phyloP scores from a whole-genome alignment of 2,797 vertebrate species.

The Acomys russatus region DNA sequence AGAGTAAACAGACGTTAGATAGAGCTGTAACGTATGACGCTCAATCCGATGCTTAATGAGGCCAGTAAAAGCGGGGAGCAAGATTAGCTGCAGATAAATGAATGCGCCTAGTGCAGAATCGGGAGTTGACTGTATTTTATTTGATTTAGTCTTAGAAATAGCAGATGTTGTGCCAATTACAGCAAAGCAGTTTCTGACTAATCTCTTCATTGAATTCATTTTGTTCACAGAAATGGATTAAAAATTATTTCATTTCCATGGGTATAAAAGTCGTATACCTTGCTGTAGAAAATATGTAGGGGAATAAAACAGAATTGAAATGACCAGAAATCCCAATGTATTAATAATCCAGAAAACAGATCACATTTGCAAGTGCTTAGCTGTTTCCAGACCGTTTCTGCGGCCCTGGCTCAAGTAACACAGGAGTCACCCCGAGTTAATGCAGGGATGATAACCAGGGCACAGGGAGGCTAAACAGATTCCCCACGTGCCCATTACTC shows the following conservation, averaged over 20 bases:
- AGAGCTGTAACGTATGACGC: slow-evolving; percentile 74
- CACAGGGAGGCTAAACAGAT: neutral
- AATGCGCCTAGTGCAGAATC: neutral
- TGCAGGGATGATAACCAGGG: accelerated
- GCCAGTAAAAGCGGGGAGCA: slow-evolving; percentile 73
- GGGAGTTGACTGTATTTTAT: slow-evolving; percentile 71
- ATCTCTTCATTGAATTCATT: slow-evolving; percentile 68
- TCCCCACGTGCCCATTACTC: neutral
- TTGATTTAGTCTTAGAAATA: slow-evolving; percentile 65
- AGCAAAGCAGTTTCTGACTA: slow-evolving; percentile 49
- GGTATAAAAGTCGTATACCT: neutral
- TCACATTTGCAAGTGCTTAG: neutral
- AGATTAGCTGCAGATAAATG: slow-evolving; percentile 77
- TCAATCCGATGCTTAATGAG: slow-evolving; percentile 78
- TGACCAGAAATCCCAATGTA: neutral
- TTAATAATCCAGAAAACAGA: neutral
- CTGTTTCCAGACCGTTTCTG: neutral
- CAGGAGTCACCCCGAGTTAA: accelerated
- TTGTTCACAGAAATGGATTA: slow-evolving; percentile 57
- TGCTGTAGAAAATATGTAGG: slow-evolving; percentile 1
- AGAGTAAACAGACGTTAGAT: slow-evolving; percentile 70
- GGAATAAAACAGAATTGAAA: neutral
- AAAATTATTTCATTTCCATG: slow-evolving; percentile 38
- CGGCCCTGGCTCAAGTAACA: accelerated
- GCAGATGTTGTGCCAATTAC: slow-evolving; percentile 70